Conservation (phyloP, 2,888 invertebrate genomes). For the Gortyna flavago region DNA sequence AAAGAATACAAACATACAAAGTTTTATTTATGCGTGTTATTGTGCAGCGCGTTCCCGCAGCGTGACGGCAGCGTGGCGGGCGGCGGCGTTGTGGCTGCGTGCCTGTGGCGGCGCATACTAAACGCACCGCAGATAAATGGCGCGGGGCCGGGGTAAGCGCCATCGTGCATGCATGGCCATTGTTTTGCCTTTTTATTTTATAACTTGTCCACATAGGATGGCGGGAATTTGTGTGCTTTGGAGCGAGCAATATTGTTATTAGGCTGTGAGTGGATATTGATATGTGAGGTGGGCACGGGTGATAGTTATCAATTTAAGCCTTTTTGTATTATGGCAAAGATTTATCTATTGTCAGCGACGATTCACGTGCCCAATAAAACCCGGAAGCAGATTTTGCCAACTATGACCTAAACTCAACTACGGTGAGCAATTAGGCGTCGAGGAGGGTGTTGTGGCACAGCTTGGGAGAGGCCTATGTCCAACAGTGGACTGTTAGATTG, state of each 20-base stretch:
- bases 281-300: not conserved
- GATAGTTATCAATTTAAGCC: not conserved
- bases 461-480: not conserved
- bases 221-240: constrained; percentile 43
- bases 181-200: constrained; percentile 57
- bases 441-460: not conserved
- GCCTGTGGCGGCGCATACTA: constrained; percentile 52
- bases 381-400: not conserved
- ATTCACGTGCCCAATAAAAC: not conserved
- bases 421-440: not conserved
- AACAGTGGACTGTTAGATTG: not conserved
- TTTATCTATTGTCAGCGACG: not conserved
- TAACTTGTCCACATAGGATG: constrained; percentile 56
- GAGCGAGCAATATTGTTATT: constrained; percentile 34
- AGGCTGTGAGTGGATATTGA: constrained; percentile 24
- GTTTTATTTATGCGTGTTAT: constrained; percentile 62
- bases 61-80: constrained; percentile 48
- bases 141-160: constrained; percentile 53
- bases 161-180: constrained; percentile 52
- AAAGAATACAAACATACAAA: constrained; percentile 55
- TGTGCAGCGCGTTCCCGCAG: constrained; percentile 38
- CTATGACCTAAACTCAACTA: not conserved
- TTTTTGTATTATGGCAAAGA: not conserved
- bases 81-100: constrained; percentile 48
- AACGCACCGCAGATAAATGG: constrained; percentile 63